Evolutionary conservation across 2,888 invertebrate genomes (phyloP).

Genomic region (Lepetodrilus schrolli): DNA sequence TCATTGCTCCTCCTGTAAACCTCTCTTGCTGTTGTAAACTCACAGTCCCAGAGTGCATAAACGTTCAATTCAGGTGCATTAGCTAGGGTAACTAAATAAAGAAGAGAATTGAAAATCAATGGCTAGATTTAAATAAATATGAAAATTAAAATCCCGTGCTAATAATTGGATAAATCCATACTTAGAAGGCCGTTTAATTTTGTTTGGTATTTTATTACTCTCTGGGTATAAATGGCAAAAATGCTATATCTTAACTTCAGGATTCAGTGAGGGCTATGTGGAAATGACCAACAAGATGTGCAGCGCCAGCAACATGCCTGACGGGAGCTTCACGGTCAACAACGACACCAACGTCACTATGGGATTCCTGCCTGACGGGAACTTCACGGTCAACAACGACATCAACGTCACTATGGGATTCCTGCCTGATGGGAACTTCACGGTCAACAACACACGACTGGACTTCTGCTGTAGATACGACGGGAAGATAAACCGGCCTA

Average conservation of each 20-base stretch:
- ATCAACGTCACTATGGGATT: conserved; percentile 35
- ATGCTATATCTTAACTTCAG: conserved; percentile 39
- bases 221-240: too few species aligned
- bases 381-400: conserved; percentile 24
- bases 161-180: too few species aligned
- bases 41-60: too few species aligned
- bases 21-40: too few species aligned
- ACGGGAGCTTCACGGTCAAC: not conserved
- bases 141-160: too few species aligned
- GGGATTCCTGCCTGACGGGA: conserved; percentile 54
- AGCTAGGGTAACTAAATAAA: too few species aligned
- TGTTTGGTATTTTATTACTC: too few species aligned
- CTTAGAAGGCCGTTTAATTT: too few species aligned
- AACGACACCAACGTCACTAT: conserved; percentile 9
- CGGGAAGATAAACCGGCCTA: conserved; percentile 37
- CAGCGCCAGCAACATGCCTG: not conserved
- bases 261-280: conserved; percentile 48
- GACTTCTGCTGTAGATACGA: conserved; percentile 58
- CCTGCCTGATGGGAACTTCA: conserved; percentile 53
- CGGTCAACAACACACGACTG: conserved; percentile 41
- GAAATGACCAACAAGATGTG: conserved; percentile 22
- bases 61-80: too few species aligned
- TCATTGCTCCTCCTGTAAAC: too few species aligned
- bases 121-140: too few species aligned
- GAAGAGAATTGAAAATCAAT: too few species aligned